phyloP scores from a whole-genome alignment of 2,797 vertebrate genomes.

The Vireo griseus region DNA sequence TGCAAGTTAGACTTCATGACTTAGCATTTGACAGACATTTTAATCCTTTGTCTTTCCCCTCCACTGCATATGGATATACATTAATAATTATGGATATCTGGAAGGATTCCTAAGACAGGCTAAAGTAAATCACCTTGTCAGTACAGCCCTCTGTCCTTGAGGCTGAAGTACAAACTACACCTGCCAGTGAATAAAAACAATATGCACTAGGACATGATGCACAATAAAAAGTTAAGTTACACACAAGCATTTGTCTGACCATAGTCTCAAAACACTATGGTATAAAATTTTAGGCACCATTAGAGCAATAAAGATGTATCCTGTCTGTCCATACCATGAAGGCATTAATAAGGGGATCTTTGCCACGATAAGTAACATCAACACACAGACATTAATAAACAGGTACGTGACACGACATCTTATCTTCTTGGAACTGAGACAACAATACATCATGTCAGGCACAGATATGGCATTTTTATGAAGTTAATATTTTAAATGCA shows the following conservation, averaged over 20 bases:
- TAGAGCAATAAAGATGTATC: neutral
- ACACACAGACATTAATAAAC: neutral
- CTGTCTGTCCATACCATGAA: neutral
- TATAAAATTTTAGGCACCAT: neutral
- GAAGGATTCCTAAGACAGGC: neutral
- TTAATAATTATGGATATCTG: neutral
- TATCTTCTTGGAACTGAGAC: slow-evolving; percentile 8
- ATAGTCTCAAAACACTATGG: neutral
- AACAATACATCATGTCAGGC: slow-evolving; percentile 39
- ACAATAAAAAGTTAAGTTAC: neutral
- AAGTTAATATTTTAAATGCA: slow-evolving; percentile 16
- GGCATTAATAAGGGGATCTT: neutral
- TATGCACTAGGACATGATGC: rapidly evolving
- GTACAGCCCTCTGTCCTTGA: neutral
- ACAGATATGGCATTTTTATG: neutral
- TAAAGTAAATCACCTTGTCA: neutral
- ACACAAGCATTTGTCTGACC: neutral
- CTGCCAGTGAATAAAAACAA: neutral
- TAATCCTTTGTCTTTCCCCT: neutral
- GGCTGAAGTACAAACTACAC: neutral
- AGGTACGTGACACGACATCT: neutral
- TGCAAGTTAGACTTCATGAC: neutral
- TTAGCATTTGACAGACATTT: neutral
- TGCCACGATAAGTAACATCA: neutral
- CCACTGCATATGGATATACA: neutral